These are phyloP conservation scores for Hoplostethus atlanticus DNA, from an alignment of 2,797 vertebrate species.

Conservation along the genomic window DNA sequence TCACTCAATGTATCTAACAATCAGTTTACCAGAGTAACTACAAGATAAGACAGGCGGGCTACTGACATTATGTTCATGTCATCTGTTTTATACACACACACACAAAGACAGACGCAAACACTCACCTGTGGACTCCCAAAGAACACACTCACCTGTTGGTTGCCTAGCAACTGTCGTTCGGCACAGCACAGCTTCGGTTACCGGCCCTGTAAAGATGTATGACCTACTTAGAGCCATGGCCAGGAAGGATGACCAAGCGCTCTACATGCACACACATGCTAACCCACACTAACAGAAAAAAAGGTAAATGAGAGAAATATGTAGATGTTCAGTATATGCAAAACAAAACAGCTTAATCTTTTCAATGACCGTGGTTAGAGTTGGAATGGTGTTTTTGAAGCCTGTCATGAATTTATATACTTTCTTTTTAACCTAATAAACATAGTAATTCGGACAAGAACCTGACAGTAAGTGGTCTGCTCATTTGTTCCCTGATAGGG, in stretches of 20 bases:
- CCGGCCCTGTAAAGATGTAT: conserved; percentile 92
- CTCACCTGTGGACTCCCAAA: conserved; percentile 25
- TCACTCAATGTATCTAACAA: neutral
- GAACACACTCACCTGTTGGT: conserved; percentile 77
- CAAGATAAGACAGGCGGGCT: neutral
- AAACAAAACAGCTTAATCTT: neutral
- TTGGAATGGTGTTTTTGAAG: neutral
- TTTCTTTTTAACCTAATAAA: neutral
- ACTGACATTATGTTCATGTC: neutral
- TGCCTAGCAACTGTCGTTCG: conserved; percentile 83
- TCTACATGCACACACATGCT: conserved; percentile 16
- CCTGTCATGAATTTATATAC: neutral
- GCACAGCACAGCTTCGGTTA: conserved; percentile 88
- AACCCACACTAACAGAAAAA: conserved; percentile 17
- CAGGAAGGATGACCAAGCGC: conserved; percentile 73
- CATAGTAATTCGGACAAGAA: neutral
- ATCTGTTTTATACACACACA: conserved; percentile 1
- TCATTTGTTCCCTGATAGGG: too few species aligned
- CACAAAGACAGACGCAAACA: neutral
- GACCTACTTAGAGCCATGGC: conserved; percentile 57
- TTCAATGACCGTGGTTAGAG: neutral
- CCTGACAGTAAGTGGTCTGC: too few species aligned
- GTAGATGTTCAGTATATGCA: neutral
- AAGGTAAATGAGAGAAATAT: neutral
- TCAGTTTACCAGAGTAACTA: neutral